phyloP scores from a whole-genome alignment of 2,797 vertebrate genomes.

The Notoglanidium macrostoma region DNA sequence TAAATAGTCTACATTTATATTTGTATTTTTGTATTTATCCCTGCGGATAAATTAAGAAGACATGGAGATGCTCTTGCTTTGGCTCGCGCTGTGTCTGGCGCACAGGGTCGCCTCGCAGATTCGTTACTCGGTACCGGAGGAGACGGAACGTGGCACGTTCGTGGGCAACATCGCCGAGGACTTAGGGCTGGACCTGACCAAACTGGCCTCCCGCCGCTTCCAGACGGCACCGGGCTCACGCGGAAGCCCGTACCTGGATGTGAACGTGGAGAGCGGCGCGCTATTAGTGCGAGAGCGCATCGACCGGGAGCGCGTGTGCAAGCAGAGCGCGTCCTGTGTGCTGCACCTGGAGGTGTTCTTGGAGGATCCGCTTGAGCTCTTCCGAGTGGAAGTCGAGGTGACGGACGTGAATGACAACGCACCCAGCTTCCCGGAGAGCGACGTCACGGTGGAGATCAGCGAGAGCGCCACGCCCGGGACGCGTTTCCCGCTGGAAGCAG shows the following conservation, averaged over 20 bases:
- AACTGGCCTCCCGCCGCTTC: conserved; percentile 91
- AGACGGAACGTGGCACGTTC: conserved; percentile 93
- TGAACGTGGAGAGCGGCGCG: conserved; percentile 93
- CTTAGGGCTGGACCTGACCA: conserved; percentile 95
- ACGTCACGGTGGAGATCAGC: conserved; percentile 95
- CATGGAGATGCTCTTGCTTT: conserved; percentile 89
- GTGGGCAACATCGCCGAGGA: conserved; percentile 99
- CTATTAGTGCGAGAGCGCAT: conserved; percentile 92
- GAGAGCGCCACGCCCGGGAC: conserved; percentile 95
- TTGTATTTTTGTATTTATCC: not conserved
- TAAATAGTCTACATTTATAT: not conserved
- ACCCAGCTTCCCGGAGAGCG: conserved; percentile 90
- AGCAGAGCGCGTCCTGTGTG: conserved; percentile 85
- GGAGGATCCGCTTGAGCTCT: conserved; percentile 94
- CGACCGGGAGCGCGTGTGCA: conserved; percentile 93
- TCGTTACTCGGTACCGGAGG: conserved; percentile 95
- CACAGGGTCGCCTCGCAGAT: conserved; percentile 88
- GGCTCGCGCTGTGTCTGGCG: conserved; percentile 82
- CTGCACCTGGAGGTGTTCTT: conserved; percentile 95
- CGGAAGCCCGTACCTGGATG: conserved; percentile 87
- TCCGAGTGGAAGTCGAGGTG: conserved; percentile 95
- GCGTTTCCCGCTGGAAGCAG: conserved; percentile 94
- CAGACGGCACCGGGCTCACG: conserved; percentile 92
- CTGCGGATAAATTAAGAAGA: not conserved
- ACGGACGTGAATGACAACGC: conserved; percentile 98